Percentiles rank a stretch among this genome's conserved stretches.
phyloP scores from a whole-genome alignment of 2,797 vertebrate genomes.

The Gadopsis marmoratus region DNA sequence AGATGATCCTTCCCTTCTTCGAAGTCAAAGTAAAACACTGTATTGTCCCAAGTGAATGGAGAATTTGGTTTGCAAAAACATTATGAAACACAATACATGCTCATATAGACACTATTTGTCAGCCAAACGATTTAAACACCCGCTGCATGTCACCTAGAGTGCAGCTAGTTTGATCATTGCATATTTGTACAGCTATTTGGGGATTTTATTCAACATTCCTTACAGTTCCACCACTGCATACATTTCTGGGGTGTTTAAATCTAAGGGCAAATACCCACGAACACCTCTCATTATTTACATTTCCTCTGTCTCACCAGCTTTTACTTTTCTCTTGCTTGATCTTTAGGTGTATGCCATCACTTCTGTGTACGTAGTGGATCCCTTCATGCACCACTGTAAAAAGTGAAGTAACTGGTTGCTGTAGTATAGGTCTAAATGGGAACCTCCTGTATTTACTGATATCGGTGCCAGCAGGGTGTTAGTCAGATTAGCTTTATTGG shows the following conservation, averaged over 20 bases:
- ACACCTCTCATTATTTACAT: neutral
- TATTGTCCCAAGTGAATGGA: neutral
- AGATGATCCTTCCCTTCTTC: neutral
- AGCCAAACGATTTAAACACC: slow-evolving; percentile 28
- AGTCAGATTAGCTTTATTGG: neutral
- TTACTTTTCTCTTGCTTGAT: slow-evolving; percentile 12
- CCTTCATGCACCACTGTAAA: slow-evolving; percentile 3
- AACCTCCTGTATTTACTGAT: slow-evolving; percentile 2
- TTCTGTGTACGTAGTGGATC: neutral
- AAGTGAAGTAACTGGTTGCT: slow-evolving; percentile 27
- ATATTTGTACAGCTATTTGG: neutral
- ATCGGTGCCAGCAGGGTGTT: neutral
- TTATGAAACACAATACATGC: slow-evolving; percentile 5
- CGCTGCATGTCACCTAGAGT: slow-evolving; percentile 23
- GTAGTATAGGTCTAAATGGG: slow-evolving; percentile 1
- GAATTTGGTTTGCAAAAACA: slow-evolving; percentile 1
- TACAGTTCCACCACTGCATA: neutral
- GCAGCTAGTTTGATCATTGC: slow-evolving; percentile 15
- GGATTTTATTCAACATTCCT: slow-evolving; percentile 3
- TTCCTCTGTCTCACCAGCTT: neutral
- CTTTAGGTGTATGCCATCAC: neutral
- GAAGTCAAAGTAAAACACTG: neutral
- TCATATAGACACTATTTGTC: slow-evolving; percentile 22
- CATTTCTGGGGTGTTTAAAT: neutral
- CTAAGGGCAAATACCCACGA: slow-evolving; percentile 14